A percentile compares a stretch with the other conserved stretches of the same genome.
These are phyloP conservation scores for Antheraea yamamai DNA, from an alignment of 2,888 invertebrate species.

Conservation along the genomic window DNA sequence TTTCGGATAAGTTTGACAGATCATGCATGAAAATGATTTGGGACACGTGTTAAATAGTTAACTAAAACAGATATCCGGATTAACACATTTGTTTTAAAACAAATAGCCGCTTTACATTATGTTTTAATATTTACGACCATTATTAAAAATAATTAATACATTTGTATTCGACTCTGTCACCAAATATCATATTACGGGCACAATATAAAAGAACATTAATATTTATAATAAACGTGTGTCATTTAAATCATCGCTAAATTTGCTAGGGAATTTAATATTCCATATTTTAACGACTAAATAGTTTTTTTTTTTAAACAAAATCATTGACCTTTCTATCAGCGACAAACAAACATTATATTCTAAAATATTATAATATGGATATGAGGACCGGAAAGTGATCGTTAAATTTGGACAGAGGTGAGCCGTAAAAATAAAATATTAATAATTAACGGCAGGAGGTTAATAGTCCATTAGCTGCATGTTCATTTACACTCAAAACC, in stretches of 20 bases:
- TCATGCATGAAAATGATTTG: slow-evolving; percentile 68
- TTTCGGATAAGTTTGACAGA: slow-evolving; percentile 73
- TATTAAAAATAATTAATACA: slow-evolving; percentile 38
- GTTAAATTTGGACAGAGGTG: slow-evolving; percentile 65
- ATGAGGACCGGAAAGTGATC: slow-evolving; percentile 69
- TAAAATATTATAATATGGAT: slow-evolving; percentile 57
- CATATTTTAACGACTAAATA: slow-evolving; percentile 51
- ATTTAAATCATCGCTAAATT: slow-evolving; percentile 38
- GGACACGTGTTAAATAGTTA: slow-evolving; percentile 53
- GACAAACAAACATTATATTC: slow-evolving; percentile 65
- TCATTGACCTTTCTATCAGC: slow-evolving; percentile 69
- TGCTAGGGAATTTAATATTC: slow-evolving; percentile 51
- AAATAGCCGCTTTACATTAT: slow-evolving; percentile 29
- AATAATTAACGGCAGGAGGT: slow-evolving; percentile 70
- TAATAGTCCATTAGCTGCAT: slow-evolving; percentile 69
- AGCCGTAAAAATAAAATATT: slow-evolving; percentile 75
- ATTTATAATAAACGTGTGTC: slow-evolving; percentile 39
- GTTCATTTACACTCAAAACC: slow-evolving; percentile 49
- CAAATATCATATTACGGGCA: slow-evolving; percentile 49
- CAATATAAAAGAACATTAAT: slow-evolving; percentile 40
- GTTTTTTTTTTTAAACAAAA: slow-evolving; percentile 42
- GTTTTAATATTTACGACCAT: slow-evolving; percentile 35
- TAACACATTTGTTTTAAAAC: slow-evolving; percentile 28
- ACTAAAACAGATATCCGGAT: slow-evolving; percentile 38
- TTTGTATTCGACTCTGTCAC: slow-evolving; percentile 39